These are phyloP conservation scores for Dendrocincla tyrannina DNA, from an alignment of 2,797 vertebrate genomes.

Conservation along the genomic window DNA sequence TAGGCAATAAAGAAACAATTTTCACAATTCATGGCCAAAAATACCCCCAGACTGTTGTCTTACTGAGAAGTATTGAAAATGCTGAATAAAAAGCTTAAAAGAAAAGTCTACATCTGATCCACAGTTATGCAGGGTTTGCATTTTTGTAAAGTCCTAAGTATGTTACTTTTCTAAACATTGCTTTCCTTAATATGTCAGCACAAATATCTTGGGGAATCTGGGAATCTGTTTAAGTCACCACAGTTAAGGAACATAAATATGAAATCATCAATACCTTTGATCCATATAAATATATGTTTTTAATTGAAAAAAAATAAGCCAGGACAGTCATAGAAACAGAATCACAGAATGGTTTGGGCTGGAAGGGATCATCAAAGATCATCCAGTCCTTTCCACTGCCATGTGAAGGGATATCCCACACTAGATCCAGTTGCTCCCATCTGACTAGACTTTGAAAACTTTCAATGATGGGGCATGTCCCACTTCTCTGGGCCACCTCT, in stretches of 20 bases:
- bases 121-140: not conserved
- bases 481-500: not conserved
- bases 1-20: not conserved
- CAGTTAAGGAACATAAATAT: not conserved
- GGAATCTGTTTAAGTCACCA: not conserved
- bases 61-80: not conserved
- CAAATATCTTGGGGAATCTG: not conserved
- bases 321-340: not conserved
- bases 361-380: not conserved
- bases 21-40: not conserved
- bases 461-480: not conserved
- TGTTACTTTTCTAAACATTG: not conserved
- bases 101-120: not conserved
- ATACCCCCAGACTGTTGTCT: not conserved
- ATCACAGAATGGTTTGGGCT: not conserved
- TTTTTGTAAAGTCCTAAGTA: not conserved
- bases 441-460: not conserved
- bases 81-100: not conserved
- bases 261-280: not conserved
- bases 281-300: not conserved
- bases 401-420: not conserved
- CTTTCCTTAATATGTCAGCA: not conserved
- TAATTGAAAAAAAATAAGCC: not conserved
- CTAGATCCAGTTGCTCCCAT: not conserved
- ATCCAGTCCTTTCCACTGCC: not conserved